phyloP scores from a whole-genome alignment of 2,113 vertebrate genomes.

The Cercocebus atys region DNA sequence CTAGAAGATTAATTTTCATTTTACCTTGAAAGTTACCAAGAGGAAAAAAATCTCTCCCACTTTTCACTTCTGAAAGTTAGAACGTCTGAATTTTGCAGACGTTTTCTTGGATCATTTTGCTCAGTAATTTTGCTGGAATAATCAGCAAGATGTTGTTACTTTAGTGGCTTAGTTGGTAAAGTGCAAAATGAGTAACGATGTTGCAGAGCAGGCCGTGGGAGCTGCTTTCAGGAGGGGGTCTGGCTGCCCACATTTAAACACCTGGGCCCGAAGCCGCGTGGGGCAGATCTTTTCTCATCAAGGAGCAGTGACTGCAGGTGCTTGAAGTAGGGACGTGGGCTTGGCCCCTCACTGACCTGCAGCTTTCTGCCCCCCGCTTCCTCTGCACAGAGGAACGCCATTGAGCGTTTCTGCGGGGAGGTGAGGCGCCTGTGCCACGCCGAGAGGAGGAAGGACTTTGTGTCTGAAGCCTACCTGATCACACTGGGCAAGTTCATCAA shows the following conservation, averaged over 20 bases:
- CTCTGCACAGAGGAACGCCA: constrained; percentile 90
- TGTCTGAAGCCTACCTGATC: constrained; percentile 96
- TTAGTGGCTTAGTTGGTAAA: neutral
- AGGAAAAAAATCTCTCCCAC: neutral
- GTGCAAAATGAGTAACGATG: neutral
- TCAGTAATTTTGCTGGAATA: neutral
- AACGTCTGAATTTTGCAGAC: neutral
- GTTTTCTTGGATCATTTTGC: neutral
- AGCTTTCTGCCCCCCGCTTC: neutral
- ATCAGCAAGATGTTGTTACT: neutral
- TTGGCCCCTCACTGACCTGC: fast-evolving
- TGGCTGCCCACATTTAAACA: neutral
- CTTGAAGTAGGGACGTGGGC: fast-evolving
- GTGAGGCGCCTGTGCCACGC: constrained; percentile 95
- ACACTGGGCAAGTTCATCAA: constrained; percentile 99
- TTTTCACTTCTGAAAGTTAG: neutral
- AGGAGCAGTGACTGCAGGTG: neutral
- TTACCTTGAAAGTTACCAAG: neutral
- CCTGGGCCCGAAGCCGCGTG: too few species aligned
- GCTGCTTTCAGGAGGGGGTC: neutral
- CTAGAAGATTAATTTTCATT: neutral
- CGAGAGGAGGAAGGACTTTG: constrained; percentile 97
- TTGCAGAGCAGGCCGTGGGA: neutral
- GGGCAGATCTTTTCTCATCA: neutral
- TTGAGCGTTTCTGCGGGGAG: constrained; percentile 97